phyloP scores from a whole-genome alignment of 2,888 invertebrate genomes.

The Sminthurinus aureus region DNA sequence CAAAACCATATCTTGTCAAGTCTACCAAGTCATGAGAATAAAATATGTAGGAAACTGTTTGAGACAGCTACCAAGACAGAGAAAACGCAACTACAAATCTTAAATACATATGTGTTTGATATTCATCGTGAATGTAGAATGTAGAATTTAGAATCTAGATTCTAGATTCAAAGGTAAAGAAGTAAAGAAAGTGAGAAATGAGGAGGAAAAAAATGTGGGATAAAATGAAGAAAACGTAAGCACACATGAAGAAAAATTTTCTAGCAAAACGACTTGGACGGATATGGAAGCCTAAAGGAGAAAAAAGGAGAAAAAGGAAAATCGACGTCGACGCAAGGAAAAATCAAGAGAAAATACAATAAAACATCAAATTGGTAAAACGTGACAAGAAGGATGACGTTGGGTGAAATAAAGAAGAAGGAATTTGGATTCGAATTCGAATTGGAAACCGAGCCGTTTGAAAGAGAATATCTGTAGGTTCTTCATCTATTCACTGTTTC shows the following conservation, averaged over 20 bases:
- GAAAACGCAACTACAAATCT: too few relatives aligned
- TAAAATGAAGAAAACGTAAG: not conserved
- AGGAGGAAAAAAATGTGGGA: not conserved
- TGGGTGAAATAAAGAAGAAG: slow-evolving; percentile 13
- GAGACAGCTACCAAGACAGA: too few relatives aligned
- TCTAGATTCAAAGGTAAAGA: not conserved
- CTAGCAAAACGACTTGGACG: slow-evolving; percentile 1
- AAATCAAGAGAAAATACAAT: slow-evolving; percentile 38
- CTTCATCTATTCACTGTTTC: not conserved
- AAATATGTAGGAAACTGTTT: too few relatives aligned
- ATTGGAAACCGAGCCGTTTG: not conserved
- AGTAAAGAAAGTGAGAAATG: not conserved
- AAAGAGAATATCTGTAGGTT: not conserved
- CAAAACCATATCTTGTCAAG: too few relatives aligned
- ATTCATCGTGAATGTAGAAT: too few relatives aligned
- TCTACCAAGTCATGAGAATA: too few relatives aligned
- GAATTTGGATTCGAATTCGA: not conserved
- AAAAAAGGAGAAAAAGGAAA: not conserved
- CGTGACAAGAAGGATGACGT: slow-evolving; percentile 16
- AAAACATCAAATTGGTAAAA: slow-evolving; percentile 33
- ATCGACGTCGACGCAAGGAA: slow-evolving; percentile 13
- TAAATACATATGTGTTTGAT: too few relatives aligned
- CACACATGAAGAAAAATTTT: not conserved
- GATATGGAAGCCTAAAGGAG: not conserved
- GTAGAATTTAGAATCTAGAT: too few relatives aligned